phyloP scores from a whole-genome alignment of 2,888 invertebrate genomes.

The Rhimphoctona megacephalus region DNA sequence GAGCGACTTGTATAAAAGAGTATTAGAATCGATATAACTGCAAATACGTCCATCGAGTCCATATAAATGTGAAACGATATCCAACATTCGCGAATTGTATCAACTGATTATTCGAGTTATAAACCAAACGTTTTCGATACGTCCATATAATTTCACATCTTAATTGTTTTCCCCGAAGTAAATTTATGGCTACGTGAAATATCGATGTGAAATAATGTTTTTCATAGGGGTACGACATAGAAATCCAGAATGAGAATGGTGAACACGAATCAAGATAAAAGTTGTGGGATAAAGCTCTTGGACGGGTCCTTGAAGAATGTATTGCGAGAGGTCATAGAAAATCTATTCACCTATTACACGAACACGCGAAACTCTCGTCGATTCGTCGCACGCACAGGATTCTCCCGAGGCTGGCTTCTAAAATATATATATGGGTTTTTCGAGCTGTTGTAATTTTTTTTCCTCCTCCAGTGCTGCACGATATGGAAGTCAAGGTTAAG shows the following conservation, averaged over 20 bases:
- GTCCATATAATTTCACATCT: neutral
- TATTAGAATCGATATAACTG: neutral
- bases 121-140: neutral
- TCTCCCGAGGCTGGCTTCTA: neutral
- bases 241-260: constrained; percentile 6
- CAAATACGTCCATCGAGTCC: neutral
- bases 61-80: neutral
- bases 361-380: constrained; percentile 6
- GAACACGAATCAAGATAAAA: neutral
- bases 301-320: neutral
- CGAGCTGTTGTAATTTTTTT: neutral
- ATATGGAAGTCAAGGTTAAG: neutral
- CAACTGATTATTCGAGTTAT: neutral
- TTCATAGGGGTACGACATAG: neutral
- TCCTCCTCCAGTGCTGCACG: neutral
- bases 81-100: neutral
- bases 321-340: constrained; percentile 43
- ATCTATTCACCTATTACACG: constrained; percentile 27
- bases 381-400: neutral
- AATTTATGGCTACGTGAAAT: constrained; percentile 38
- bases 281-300: constrained; percentile 22
- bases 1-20: no score
- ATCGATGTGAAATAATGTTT: neutral
- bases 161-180: neutral
- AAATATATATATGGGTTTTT: neutral